Evolutionary conservation across 2,888 invertebrate species (phyloP), one percentile per base, ranked within the genome.

Genomic region (Pristionchus maxplancki): DNA sequence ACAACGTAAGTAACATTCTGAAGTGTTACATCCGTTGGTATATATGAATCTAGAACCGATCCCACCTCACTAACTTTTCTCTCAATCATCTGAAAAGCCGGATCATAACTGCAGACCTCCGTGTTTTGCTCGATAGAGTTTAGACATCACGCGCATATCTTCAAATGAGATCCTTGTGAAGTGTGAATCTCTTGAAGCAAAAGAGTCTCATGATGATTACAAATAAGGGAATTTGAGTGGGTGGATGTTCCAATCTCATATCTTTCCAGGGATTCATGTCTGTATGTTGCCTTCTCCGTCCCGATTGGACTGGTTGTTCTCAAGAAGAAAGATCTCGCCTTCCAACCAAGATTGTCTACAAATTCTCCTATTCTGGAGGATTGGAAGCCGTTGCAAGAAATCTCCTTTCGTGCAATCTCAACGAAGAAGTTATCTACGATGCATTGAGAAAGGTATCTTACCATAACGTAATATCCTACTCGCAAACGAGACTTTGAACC

Each of bases 231-330:
- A 50, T 5, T 20, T 50, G 50, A 4, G 62, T 28, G n/a, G 28
- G 62, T 62, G 62, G 62, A 62, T 8, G 8, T 64, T 28, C 28
- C 5, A 9, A 31, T 11, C 0, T 64, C 17, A n/a, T 24, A n/a
- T 31, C 17, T n/a, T 58, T 84, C 20, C 53, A 84, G 83, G 83
- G 83, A 20, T 84, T 84, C 58, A 84, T 84, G 83, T 84, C 83
- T 13, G 37, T 84, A 6, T 84, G 83, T 24, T 84, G 83, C 58
- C 31, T 84, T 17, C 83, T 84, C 11, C 83, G 83, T 24, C 83
- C 83, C 58, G 83, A 84, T 31, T 84, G 83, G 83, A 58, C 50
- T 17, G 83, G 34, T 31, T 37, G 28, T 37, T 17, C 17, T 24
- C 40, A 53, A 6, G 81, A 50, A 28, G 71, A 74, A 24, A 11